Base-by-base conservation (phyloP, 2,113 vertebrate genomes). In the Hiodon tergisus region DNA sequence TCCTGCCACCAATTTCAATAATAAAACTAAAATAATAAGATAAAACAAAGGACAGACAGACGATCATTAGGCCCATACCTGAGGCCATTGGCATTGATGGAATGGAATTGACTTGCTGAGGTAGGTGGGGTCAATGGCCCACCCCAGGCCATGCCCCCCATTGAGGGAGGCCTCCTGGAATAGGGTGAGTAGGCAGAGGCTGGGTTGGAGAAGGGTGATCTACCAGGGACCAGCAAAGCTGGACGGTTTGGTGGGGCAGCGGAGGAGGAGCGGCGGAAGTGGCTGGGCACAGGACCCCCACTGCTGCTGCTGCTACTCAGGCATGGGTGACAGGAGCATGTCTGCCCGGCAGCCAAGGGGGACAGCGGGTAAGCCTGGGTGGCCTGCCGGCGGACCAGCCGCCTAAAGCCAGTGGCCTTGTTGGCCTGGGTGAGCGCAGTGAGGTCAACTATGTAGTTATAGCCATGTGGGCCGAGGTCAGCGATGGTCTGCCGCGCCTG, bases 251-350 rank as follows among this genome's bases (percentile, higher is more conserved):
- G 85, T 65, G 87, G 91, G 52, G 83, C 84, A 0, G 88, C 87
- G 0, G 89, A 89, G 75, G 95, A 97, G 81, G 98, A 95, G 2
- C 31, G 31, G 31, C 97, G 92, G 8, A 92, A 93, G 2, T 96
- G 95, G 11, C 92, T 93, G 55, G 93, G 91, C 81, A 98, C 94
- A 17, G 96, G 97, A 4, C 97, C 95, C 31, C 31, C 31, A 31
- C 31, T 31, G 0, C 94, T 90, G 65, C 89, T 89, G 0, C 92
- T 88, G 77, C 91, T 90, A 0, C 85, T 88, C 87, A 98, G 83
- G 87, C 96, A 98, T 91, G 98, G 96, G 74, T 97, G 96, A 86
- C 97, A 99, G 61, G 95, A 95, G 83, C 97, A 99, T 17, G 90
- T 83, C 0, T 86, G 75, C 13, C 87, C 93, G 0, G 85, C 82